phyloP scores from a whole-genome alignment of 30 jellyfish, hydroid and myxozoan species.

The Chrysaora quinquecirrha region DNA sequence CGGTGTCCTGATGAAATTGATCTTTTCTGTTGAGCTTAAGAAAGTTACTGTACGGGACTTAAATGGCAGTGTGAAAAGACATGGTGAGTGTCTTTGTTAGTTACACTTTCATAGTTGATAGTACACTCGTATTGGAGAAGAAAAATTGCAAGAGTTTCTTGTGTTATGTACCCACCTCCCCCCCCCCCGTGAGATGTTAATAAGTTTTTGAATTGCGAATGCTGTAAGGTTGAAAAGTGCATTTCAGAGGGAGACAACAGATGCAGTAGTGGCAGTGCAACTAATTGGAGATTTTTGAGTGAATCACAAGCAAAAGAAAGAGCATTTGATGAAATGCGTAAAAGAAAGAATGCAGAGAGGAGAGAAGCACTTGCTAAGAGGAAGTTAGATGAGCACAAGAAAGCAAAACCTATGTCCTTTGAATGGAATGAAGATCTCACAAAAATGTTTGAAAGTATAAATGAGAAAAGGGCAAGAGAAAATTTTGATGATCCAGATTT shows the following conservation, averaged over 20 bases:
- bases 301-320: neutral
- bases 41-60: neutral
- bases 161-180: too few species aligned
- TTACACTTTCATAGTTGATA: too few species aligned
- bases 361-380: neutral
- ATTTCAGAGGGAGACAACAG: neutral
- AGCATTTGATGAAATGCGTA: neutral
- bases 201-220: too few species aligned
- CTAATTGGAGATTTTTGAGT: neutral
- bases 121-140: too few species aligned
- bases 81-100: neutral
- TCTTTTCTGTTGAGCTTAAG: neutral
- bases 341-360: neutral
- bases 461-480: neutral
- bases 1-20: neutral
- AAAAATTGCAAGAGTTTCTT: too few species aligned
- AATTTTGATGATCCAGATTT: conserved; percentile 6
- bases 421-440: neutral
- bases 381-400: neutral
- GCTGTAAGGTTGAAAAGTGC: too few species aligned
- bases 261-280: neutral
- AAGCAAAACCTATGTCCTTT: neutral
- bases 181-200: too few species aligned
- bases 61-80: neutral
- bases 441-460: neutral